These are phyloP conservation scores for Pelecanoides urinatrix DNA, from an alignment of 2,113 vertebrate species.

Conservation along the genomic window DNA sequence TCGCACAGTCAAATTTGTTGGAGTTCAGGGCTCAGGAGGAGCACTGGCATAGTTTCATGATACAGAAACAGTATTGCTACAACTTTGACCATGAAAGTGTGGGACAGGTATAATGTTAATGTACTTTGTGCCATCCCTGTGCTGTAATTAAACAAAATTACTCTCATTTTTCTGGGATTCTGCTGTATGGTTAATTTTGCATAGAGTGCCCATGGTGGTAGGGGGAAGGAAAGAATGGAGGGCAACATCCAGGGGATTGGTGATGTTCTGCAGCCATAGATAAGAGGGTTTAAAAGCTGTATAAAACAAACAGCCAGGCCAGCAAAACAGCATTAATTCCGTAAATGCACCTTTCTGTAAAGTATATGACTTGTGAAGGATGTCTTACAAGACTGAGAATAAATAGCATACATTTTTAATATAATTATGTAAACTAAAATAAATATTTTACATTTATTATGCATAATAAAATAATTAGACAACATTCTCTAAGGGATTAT, in stretches of 20 bases:
- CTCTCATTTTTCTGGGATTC: not conserved
- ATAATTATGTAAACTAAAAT: constrained; percentile 29
- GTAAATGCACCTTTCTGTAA: constrained; percentile 20
- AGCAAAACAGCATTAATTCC: constrained; percentile 45
- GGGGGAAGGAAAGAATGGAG: not conserved
- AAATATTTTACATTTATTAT: constrained; percentile 66
- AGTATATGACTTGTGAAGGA: constrained; percentile 32
- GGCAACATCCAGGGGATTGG: not conserved
- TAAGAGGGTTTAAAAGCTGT: not conserved
- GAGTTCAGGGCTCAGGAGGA: not conserved
- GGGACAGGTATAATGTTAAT: not conserved
- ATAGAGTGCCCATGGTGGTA: not conserved
- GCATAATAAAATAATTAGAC: constrained; percentile 54
- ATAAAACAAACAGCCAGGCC: not conserved
- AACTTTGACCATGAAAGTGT: not conserved
- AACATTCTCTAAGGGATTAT: constrained; percentile 5
- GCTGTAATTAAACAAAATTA: constrained; percentile 1
- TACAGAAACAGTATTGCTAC: not conserved
- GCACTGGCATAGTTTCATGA: not conserved
- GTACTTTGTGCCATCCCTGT: not conserved
- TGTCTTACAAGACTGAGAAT: constrained; percentile 43
- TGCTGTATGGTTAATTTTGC: not conserved
- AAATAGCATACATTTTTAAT: constrained; percentile 57
- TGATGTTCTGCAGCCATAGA: not conserved
- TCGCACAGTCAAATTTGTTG: not conserved